Conservation (phyloP, 2,113 vertebrate genomes). For the Athene noctua region DNA sequence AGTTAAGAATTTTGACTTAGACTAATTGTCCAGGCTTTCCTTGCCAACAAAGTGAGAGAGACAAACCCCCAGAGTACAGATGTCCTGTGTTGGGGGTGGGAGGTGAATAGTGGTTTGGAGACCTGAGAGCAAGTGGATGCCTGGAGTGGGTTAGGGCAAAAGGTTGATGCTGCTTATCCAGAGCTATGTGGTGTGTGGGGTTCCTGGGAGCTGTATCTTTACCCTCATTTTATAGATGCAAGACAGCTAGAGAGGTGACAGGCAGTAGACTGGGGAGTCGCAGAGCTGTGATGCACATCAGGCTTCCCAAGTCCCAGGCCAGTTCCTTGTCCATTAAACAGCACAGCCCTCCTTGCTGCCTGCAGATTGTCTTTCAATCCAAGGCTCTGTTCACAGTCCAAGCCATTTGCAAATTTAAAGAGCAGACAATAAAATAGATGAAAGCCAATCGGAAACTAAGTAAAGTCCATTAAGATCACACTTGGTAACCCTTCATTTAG, state of each 20-base stretch:
- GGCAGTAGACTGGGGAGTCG: not conserved
- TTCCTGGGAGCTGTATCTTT: not conserved
- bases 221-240: not conserved
- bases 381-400: not conserved
- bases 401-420: not conserved
- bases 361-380: not conserved
- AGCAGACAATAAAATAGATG: not conserved
- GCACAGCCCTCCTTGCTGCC: not conserved
- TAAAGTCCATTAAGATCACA: not conserved
- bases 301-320: not conserved
- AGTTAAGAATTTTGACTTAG: not conserved
- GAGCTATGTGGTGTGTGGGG: fast-evolving
- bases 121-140: not conserved
- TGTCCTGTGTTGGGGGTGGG: fast-evolving
- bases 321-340: not conserved
- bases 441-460: not conserved
- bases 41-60: not conserved
- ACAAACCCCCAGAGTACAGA: not conserved
- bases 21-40: not conserved
- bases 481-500: not conserved
- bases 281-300: not conserved
- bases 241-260: not conserved
- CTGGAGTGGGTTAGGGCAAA: not conserved
- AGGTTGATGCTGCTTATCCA: not conserved
- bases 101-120: not conserved